Conservation (phyloP, 2,888 invertebrate species). For the Eupithecia vulgata region DNA sequence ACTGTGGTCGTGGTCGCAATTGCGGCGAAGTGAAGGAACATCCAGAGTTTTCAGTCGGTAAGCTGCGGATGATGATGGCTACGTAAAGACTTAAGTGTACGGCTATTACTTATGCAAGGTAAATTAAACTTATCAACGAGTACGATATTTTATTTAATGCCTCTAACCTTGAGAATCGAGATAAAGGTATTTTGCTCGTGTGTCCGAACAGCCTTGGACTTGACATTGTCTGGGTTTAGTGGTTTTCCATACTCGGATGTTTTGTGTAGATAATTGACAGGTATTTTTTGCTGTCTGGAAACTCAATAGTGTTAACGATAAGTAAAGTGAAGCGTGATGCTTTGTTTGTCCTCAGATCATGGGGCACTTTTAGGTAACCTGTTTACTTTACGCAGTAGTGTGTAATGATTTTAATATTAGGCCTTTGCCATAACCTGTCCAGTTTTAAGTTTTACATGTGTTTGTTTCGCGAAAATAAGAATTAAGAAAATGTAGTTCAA, state of each 20-base stretch:
- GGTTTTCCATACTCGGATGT: slow-evolving; percentile 58
- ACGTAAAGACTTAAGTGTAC: neutral
- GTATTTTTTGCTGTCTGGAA: slow-evolving; percentile 42
- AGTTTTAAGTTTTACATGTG: neutral
- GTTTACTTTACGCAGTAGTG: neutral
- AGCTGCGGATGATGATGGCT: neutral
- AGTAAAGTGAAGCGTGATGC: neutral
- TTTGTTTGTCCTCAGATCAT: neutral
- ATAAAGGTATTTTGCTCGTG: slow-evolving; percentile 33
- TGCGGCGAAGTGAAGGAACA: neutral
- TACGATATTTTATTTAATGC: slow-evolving; percentile 11
- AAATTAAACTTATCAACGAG: slow-evolving; percentile 1
- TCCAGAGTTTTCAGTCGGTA: neutral
- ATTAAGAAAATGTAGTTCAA: too few relatives aligned
- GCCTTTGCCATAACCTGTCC: neutral
- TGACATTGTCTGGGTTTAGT: slow-evolving; percentile 60
- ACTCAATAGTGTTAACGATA: slow-evolving; percentile 7
- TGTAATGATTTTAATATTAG: neutral
- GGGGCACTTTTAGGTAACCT: neutral
- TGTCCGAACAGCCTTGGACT: slow-evolving; percentile 64
- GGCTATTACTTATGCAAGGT: neutral
- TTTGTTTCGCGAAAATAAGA: neutral
- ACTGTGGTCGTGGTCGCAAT: neutral
- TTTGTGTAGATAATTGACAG: slow-evolving; percentile 47
- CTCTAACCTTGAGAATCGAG: slow-evolving; percentile 35